Base-by-base conservation (phyloP, 2,113 vertebrate genomes). In the Pygoscelis adeliae region DNA sequence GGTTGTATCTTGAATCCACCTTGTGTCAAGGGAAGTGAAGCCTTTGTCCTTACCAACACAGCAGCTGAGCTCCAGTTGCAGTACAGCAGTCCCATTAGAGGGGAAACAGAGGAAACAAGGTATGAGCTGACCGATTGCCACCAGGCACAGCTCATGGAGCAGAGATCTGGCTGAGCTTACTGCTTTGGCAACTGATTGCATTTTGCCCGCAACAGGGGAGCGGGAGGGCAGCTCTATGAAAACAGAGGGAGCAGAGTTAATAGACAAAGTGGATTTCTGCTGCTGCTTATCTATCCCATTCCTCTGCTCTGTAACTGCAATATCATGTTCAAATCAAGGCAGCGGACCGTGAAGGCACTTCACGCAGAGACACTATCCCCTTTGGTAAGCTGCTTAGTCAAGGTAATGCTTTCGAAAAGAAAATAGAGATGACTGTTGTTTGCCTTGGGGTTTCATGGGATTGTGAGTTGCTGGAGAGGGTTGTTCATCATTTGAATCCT, bases 361-460 rank as follows among this genome's bases (percentile, higher is more conserved):
- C 83, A 56, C 19, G 5, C 83, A 81, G 66, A 90, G 67, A 79
- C 78, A 22, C 91, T 83, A 38, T 53, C 74, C 93, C 87, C 93
- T 70, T 73, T 58, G 67, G 74, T 95, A 90, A 96, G 95, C 93
- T 94, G 96, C 94, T 96, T 88, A 96, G 94, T 80, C 94, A 91
- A 93, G 67, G 95, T 91, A 42, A 40, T 90, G 94, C 87, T 89
- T 93, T 65, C 80, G 84, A 93, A 96, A 94, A 66, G 96, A 73
- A 96, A 97, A 92, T 81, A 81, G 96, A 95, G 91, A 92, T 91
- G 97, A 34, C 82, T 96, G 77, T 88, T 95, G 89, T 88, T 96
- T 96, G 94, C 95, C 93, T 74, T 56, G 93, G 89, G 91, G 84
- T 93, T 83, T 86, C 71, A 10, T 29, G 82, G 95, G 46, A 47